Evolutionary conservation across 2,888 invertebrate genomes (phyloP), one percentile per base, ranked within the genome.

Genomic region (Parasteatoda lunata): DNA sequence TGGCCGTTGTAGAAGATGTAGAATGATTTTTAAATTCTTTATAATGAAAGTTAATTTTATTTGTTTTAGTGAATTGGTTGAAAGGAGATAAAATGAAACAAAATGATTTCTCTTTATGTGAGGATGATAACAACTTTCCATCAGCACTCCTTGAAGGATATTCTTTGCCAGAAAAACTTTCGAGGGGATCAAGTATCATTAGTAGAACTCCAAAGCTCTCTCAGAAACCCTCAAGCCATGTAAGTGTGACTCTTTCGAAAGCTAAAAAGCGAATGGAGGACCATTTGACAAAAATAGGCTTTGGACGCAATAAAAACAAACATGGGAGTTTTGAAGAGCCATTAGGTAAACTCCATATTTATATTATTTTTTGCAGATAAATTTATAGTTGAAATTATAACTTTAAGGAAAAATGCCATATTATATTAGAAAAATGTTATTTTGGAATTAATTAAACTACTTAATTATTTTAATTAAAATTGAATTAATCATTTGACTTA

Each of bases 241-340:
- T 92, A 8, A 92, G 92, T 11, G 90, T 92, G 88, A 92, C 91
- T 13, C 92, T 96, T 54, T 94, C 95, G 91, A 96, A 96, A 91
- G 97, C 97, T 2, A 95, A 96, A 91, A 95, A 97, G 90, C 93
- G 97, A 90, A 96, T 98, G 90, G 98, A 98, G 93, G 96, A 97
- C 91, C 95, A 97, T 90, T 93, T 98, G 84, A 96, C 92, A 88
- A 92, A 91, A 88, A 91, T 91, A 84, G 91, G 91, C 15, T 91
- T 91, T 78, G 90, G 90, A 11, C 91, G 93, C 59, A 91, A 91
- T 59, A 97, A 97, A 91, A 97, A 96, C 92, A 96, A 97, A 92
- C 95, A 96, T 91, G 96, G 96, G 47, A 97, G 96, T 91, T 94
- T 95, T 89, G 97, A 97, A 92, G 97, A 98, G 92, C 94, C 95